Conservation (phyloP, 1,140 invertebrate genomes). For the Dolichoris vasculosae region DNA sequence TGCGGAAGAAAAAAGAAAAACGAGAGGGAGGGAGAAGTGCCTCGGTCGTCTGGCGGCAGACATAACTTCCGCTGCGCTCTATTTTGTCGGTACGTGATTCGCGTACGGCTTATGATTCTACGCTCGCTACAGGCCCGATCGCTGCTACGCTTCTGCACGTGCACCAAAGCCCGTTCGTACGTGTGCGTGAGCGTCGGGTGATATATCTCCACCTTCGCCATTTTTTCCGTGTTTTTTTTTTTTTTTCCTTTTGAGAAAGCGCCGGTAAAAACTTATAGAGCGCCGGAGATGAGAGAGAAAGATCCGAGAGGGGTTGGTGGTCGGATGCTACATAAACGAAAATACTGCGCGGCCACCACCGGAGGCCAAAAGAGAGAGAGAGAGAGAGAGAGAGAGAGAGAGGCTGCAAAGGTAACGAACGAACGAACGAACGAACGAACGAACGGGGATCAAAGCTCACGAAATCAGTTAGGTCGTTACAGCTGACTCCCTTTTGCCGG, state of each 20-base stretch:
- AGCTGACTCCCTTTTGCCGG: neutral
- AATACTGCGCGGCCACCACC: neutral
- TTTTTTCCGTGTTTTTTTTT: neutral
- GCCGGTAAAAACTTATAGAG: neutral
- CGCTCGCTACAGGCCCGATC: too few relatives aligned
- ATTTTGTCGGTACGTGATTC: conserved; percentile 42
- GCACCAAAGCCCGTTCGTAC: neutral
- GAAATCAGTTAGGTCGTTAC: conserved; percentile 42
- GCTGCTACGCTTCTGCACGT: neutral
- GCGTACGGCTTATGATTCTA: conserved; percentile 38
- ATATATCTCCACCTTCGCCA: neutral
- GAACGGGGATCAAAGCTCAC: conserved; percentile 16
- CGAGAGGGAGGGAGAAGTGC: conserved; percentile 3
- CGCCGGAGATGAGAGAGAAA: neutral
- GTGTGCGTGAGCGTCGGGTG: neutral
- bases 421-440: conserved; percentile 44
- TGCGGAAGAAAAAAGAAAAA: conserved; percentile 3
- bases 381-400: neutral
- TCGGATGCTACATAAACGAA: neutral
- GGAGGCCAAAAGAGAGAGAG: neutral
- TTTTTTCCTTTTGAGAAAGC: neutral
- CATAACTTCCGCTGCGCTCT: conserved; percentile 42
- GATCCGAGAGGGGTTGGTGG: neutral
- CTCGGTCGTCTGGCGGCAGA: conserved; percentile 15
- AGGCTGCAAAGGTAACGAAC: conserved; percentile 18